Percentiles rank a stretch among this genome's conserved stretches.
phyloP scores from a whole-genome alignment of 2,113 vertebrate genomes.

The Semnornis frantzii region DNA sequence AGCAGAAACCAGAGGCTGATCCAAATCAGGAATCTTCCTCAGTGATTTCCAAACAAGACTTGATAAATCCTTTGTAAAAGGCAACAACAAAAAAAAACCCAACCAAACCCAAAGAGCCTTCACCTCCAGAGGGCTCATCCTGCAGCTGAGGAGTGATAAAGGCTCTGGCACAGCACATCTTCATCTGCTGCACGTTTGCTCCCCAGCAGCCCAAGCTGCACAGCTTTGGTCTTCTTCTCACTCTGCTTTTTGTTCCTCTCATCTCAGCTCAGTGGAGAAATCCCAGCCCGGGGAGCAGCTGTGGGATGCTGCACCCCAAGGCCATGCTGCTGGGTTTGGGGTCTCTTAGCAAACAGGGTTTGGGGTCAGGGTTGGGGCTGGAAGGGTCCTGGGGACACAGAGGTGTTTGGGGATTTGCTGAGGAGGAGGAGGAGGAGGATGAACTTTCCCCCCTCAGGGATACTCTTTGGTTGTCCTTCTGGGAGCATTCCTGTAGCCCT shows the following conservation, averaged over 20 bases:
- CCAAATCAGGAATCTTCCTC: background rate
- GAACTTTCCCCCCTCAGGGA: background rate
- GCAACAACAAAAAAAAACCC: too few relatives aligned
- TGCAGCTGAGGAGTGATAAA: background rate
- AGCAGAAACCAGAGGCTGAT: background rate
- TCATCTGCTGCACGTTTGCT: background rate
- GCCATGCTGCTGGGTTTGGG: background rate
- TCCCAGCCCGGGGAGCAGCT: background rate
- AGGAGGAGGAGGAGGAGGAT: background rate
- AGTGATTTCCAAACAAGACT: background rate
- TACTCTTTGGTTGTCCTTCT: background rate
- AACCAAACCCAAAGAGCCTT: background rate
- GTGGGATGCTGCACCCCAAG: rapidly evolving
- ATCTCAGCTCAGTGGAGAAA: rapidly evolving
- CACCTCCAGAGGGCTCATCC: background rate
- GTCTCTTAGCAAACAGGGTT: rapidly evolving
- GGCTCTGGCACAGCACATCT: background rate
- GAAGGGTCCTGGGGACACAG: rapidly evolving
- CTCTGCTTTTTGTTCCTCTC: background rate
- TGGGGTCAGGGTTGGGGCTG: too few relatives aligned
- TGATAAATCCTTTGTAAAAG: background rate
- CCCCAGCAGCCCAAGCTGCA: background rate
- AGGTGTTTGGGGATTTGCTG: background rate
- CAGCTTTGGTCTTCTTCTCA: rapidly evolving
- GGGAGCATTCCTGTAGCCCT: rapidly evolving